Evolutionary conservation across 2,888 invertebrate species (phyloP).

Genomic region (Rhorus exstirpatorius): DNA sequence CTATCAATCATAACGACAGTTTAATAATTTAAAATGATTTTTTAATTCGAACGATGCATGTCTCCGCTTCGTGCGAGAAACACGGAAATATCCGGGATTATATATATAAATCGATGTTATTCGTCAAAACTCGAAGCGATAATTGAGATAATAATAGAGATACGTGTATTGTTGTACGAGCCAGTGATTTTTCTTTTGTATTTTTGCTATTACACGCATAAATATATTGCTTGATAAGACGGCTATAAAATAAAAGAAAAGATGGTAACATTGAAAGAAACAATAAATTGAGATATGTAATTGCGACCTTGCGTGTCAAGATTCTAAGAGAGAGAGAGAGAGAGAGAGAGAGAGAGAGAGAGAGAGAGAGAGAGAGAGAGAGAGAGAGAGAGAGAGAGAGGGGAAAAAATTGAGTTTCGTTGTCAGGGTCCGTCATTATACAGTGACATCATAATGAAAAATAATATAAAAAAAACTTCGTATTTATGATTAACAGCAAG

Average conservation of each 20-base stretch:
- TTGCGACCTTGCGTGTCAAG: slow-evolving; percentile 54
- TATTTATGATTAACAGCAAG: slow-evolving; percentile 33
- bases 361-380: no score
- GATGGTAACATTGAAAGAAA: slow-evolving; percentile 7
- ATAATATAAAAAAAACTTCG: slow-evolving; percentile 11
- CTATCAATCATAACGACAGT: background rate
- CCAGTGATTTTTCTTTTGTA: slow-evolving; percentile 1
- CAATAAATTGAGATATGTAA: slow-evolving; percentile 58
- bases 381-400: no score
- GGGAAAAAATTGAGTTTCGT: slow-evolving; percentile 56
- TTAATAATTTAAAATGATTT: slow-evolving; percentile 10
- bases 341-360: no score
- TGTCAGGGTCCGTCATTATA: slow-evolving; percentile 52
- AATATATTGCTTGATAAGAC: background rate
- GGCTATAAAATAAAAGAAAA: slow-evolving; percentile 5
- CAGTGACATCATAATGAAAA: slow-evolving; percentile 40
- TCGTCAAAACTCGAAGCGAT: slow-evolving; percentile 35
- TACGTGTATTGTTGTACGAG: background rate
- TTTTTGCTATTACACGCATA: background rate
- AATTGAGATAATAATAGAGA: slow-evolving; percentile 19
- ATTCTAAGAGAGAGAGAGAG: slow-evolving; percentile 3
- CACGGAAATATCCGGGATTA: slow-evolving; percentile 12
- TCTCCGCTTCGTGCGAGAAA: background rate
- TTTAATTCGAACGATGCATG: slow-evolving; percentile 1
- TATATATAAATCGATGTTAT: background rate